A percentile compares a stretch with the other conserved stretches of the same genome.
These are phyloP conservation scores for Chaetogeoica ovagalla DNA, from an alignment of 2,888 invertebrate species.

Conservation along the genomic window DNA sequence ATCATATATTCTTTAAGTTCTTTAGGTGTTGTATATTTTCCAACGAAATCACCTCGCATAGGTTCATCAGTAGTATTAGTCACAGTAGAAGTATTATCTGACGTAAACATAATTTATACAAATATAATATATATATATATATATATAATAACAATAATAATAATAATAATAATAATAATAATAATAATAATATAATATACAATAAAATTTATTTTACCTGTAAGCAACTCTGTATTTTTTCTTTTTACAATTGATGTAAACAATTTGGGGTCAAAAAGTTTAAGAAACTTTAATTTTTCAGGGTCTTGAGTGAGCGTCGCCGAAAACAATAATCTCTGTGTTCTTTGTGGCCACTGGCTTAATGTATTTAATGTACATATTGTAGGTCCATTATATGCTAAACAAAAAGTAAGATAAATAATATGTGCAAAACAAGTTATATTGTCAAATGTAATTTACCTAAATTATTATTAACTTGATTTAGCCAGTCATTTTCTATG, in stretches of 20 bases:
- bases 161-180: no score
- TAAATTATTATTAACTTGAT: slow-evolving; percentile 29
- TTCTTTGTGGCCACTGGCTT: slow-evolving; percentile 63
- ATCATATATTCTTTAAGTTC: slow-evolving; percentile 74
- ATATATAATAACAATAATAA: no score
- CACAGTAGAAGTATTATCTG: neutral
- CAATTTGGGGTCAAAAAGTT: slow-evolving; percentile 87
- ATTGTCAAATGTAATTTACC: slow-evolving; percentile 4
- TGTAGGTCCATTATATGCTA: slow-evolving; percentile 63
- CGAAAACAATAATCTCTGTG: slow-evolving; percentile 94
- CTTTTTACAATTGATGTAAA: slow-evolving; percentile 72
- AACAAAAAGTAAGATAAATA: slow-evolving; percentile 34
- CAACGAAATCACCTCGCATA: slow-evolving; percentile 64
- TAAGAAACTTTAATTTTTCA: slow-evolving; percentile 86
- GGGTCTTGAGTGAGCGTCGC: slow-evolving; percentile 97
- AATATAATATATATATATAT: neutral
- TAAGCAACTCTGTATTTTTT: slow-evolving; percentile 18
- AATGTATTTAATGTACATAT: slow-evolving; percentile 63
- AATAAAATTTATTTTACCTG: neutral
- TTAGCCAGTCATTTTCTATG: slow-evolving; percentile 86
- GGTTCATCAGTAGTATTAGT: slow-evolving; percentile 4
- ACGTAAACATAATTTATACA: neutral
- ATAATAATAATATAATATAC: no score
- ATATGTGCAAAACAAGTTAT: neutral
- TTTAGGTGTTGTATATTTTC: slow-evolving; percentile 81